Evolutionary conservation across 2,113 vertebrate genomes (phyloP).

Genomic region (pig (Sus scrofa)): T2T-Sscrofa CM000817.6:81095001-81095500

Average conservation of each 20-base stretch:
- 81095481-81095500: not conserved
- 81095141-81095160: not conserved
- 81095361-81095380: not conserved
- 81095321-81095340: not conserved
- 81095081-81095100: not conserved
- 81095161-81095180: no score
- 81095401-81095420: not conserved
- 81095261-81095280: not conserved
- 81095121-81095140: no score
- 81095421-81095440: not conserved
- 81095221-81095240: not conserved
- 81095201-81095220: no score
- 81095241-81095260: no score
- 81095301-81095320: not conserved
- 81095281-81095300: not conserved
- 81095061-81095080: not conserved
- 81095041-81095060: no score
- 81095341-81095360: no score
- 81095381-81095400: not conserved
- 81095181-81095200: not conserved
- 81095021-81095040: not conserved
- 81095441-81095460: not conserved
- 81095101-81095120: no score
- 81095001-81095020: rapidly evolving
- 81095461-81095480: not conserved